phyloP scores from a whole-genome alignment of 2,797 vertebrate species.

The Takifugu ocellatus region DNA sequence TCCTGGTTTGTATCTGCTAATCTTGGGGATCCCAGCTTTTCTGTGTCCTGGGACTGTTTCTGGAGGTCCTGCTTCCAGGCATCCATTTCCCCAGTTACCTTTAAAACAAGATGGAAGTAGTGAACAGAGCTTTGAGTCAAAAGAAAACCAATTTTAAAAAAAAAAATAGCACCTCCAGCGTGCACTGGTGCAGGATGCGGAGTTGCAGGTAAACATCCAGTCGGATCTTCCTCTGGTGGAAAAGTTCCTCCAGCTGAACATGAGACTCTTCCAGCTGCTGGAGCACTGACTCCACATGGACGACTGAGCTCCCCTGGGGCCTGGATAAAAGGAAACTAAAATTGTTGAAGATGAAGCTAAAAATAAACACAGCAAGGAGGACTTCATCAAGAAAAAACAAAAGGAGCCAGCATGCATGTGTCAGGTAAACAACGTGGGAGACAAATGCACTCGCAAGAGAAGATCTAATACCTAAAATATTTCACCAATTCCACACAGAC shows the following conservation, averaged over 20 bases:
- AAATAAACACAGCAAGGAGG: slow-evolving; percentile 2
- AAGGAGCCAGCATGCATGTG: too few relatives aligned
- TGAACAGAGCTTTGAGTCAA: background rate
- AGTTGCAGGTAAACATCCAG: slow-evolving; percentile 95
- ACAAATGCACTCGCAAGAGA: too few relatives aligned
- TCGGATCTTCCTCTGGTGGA: slow-evolving; percentile 93
- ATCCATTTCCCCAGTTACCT: slow-evolving; percentile 95
- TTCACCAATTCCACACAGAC: too few relatives aligned
- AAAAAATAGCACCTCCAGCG: slow-evolving; percentile 66
- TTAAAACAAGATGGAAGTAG: background rate
- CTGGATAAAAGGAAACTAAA: slow-evolving; percentile 55
- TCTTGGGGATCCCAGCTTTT: slow-evolving; percentile 86
- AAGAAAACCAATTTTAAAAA: background rate
- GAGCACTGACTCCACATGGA: slow-evolving; percentile 91
- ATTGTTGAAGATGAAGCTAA: background rate
- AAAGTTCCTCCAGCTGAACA: slow-evolving; percentile 95
- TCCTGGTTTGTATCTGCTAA: slow-evolving; percentile 73
- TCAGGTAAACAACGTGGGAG: too few relatives aligned
- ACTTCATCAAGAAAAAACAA: background rate
- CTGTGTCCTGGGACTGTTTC: slow-evolving; percentile 90
- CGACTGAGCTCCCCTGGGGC: slow-evolving; percentile 94
- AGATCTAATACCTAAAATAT: too few relatives aligned
- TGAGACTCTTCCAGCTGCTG: slow-evolving; percentile 96
- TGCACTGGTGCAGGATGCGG: slow-evolving; percentile 95
- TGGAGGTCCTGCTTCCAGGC: slow-evolving; percentile 97